phyloP scores from a whole-genome alignment of 2,888 invertebrate genomes.

The Platynereis dumerilii region DNA sequence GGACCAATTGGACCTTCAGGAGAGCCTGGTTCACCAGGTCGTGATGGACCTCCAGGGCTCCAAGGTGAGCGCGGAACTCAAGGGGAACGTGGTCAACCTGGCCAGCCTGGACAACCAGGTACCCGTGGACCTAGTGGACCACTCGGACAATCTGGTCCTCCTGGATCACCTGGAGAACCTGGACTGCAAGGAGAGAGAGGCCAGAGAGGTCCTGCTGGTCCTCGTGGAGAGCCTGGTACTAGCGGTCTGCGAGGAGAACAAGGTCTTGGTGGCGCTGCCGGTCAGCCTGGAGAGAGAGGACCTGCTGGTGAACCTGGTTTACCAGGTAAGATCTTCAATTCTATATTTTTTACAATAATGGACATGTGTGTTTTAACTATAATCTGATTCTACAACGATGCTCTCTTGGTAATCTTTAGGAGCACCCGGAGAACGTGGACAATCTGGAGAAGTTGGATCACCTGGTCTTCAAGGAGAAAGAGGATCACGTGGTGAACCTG shows the following conservation, averaged over 20 bases:
- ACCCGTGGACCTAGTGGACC: conserved; percentile 32
- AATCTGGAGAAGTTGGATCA: conserved; percentile 27
- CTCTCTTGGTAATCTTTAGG: not conserved
- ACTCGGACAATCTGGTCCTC: conserved; percentile 20
- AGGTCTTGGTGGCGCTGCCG: conserved; percentile 20
- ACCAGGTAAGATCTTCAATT: too few species aligned
- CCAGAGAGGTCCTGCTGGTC: conserved; percentile 16
- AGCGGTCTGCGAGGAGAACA: conserved; percentile 22
- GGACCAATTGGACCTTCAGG: conserved; percentile 30
- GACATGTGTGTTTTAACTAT: too few species aligned
- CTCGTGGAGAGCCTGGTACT: conserved; percentile 23
- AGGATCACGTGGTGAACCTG: conserved; percentile 27
- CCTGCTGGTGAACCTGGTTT: conserved; percentile 21
- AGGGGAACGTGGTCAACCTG: conserved; percentile 11
- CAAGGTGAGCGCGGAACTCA: conserved; percentile 14
- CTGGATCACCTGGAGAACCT: conserved; percentile 24
- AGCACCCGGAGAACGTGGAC: conserved; percentile 27
- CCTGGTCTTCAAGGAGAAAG: conserved; percentile 19
- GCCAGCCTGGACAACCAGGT: conserved; percentile 14
- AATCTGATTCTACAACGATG: too few species aligned
- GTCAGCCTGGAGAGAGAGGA: conserved; percentile 17
- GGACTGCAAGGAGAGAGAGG: conserved; percentile 18
- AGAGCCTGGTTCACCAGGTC: conserved; percentile 31
- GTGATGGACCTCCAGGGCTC: conserved; percentile 24
- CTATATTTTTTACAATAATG: too few species aligned